Conservation (phyloP, 2,113 vertebrate species). For the Hyperopisus bebe region DNA sequence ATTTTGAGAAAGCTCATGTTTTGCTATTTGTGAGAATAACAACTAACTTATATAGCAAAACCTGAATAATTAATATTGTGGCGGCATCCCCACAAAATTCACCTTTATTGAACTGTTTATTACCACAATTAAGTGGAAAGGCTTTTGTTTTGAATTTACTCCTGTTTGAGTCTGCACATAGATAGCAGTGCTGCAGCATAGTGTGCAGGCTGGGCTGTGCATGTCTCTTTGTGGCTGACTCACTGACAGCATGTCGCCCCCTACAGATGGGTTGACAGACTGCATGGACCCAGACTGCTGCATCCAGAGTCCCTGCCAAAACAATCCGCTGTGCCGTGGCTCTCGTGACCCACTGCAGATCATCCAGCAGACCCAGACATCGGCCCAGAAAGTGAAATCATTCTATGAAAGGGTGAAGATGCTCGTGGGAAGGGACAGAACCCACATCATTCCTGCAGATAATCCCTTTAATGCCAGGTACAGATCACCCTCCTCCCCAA, state of each 20-base stretch:
- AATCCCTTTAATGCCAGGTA: slow-evolving; percentile 96
- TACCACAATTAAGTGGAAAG: not conserved
- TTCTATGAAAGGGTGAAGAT: slow-evolving; percentile 96
- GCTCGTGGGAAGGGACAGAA: slow-evolving; percentile 90
- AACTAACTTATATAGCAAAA: not conserved
- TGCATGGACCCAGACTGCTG: slow-evolving; percentile 98
- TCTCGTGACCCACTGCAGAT: slow-evolving; percentile 89
- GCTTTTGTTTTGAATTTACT: not conserved
- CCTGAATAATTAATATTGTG: not conserved
- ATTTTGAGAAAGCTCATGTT: not conserved
- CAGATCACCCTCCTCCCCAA: not conserved
- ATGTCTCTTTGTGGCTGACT: slow-evolving; percentile 19
- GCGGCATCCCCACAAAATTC: not conserved
- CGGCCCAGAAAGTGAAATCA: slow-evolving; percentile 72
- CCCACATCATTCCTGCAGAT: slow-evolving; percentile 91
- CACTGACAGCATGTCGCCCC: slow-evolving; percentile 5
- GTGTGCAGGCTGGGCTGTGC: not conserved
- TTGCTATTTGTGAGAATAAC: not conserved
- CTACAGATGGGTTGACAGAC: slow-evolving; percentile 88
- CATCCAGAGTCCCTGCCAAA: slow-evolving; percentile 91
- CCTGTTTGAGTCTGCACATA: not conserved
- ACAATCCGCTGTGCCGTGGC: slow-evolving; percentile 86
- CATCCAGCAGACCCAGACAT: slow-evolving; percentile 81
- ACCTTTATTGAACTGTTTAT: not conserved
- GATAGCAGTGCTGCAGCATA: not conserved